Percentiles rank a stretch among this genome's conserved stretches.
phyloP scores from a whole-genome alignment of 2,888 invertebrate genomes.

The Deroplatys truncata region DNA sequence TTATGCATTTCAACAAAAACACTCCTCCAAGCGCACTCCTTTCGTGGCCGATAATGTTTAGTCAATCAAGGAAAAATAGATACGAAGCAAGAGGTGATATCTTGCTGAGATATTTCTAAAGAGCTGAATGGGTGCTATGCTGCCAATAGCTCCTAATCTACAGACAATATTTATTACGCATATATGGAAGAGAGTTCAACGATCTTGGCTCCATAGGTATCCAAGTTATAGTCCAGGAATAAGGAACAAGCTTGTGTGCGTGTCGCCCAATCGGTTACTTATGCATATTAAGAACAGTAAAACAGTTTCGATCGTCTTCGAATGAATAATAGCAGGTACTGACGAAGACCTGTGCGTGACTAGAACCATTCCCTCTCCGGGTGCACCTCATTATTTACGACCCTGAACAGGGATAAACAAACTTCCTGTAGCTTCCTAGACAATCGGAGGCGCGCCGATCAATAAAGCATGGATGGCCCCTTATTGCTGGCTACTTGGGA shows the following conservation, averaged over 20 bases:
- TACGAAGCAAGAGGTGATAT: too few relatives aligned
- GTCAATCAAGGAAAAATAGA: too few relatives aligned
- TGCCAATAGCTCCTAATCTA: too few relatives aligned
- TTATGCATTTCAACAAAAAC: too few relatives aligned
- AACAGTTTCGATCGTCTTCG: not conserved
- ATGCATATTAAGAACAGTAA: not conserved
- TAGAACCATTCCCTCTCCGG: not conserved
- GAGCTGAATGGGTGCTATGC: too few relatives aligned
- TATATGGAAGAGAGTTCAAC: too few relatives aligned
- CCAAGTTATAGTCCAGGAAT: not conserved
- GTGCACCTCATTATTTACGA: not conserved
- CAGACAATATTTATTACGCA: too few relatives aligned
- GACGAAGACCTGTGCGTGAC: not conserved
- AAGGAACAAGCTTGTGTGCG: not conserved
- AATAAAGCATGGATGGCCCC: not conserved
- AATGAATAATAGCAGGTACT: not conserved
- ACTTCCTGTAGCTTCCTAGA: not conserved
- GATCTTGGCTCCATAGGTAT: too few relatives aligned
- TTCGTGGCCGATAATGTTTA: too few relatives aligned
- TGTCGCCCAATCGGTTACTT: not conserved
- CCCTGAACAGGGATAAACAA: not conserved
- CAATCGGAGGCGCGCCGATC: not conserved
- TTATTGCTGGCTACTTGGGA: not conserved
- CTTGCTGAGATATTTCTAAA: too few relatives aligned
- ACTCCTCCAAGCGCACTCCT: too few relatives aligned